Base-by-base conservation (phyloP, 2,113 vertebrate species). In the Polypterus bichir region DNA sequence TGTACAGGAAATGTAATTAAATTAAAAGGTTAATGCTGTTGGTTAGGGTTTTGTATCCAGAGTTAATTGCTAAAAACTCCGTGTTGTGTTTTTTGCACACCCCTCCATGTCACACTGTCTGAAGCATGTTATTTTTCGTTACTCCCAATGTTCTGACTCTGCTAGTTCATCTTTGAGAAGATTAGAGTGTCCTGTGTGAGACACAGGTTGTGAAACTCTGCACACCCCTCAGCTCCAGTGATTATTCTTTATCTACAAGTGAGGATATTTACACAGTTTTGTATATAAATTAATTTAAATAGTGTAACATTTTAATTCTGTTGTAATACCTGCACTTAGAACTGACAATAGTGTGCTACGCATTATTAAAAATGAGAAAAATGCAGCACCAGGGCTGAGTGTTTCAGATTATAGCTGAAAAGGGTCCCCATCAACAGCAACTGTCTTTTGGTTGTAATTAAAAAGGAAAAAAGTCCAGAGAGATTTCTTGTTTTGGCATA, bases 261-360 rank as follows among this genome's bases (percentile, higher is more conserved):
- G 51, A 52, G 51, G 51, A 52, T 52, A 52, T 52, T 52, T 52
- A 52, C 10, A 52, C 51, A 52, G 51, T 52, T 52, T 3, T 27
- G 27, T 27, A 27, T 27, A 27, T 27, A 27, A 27, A 27, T 27
- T 27, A 27, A 27, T 27, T 27, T 27, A 27, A 27, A 27, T 27
- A 27, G 27, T 27, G 27, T 27, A 27, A 27, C 27, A 27, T 27
- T 27, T 27, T 27, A 48, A 66, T 73, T 74, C 70, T 68, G 58
- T 78, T 74, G 71, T 60, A 74, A 62, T 58, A 58, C 68, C 76
- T 77, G 76, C 69, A 69, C 69, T 69, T 71, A 56, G 46, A 70
- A 71, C 61, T 60, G 27, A 61, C 65, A 69, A 69, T 59, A 59
- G 67, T 6, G 65, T 67, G 58, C 4, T 44, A 59, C 55, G 48